Evolutionary conservation across 37 sponge, comb jelly and placozoan species (phyloP).

Genomic region (Beroe ovata): DNA sequence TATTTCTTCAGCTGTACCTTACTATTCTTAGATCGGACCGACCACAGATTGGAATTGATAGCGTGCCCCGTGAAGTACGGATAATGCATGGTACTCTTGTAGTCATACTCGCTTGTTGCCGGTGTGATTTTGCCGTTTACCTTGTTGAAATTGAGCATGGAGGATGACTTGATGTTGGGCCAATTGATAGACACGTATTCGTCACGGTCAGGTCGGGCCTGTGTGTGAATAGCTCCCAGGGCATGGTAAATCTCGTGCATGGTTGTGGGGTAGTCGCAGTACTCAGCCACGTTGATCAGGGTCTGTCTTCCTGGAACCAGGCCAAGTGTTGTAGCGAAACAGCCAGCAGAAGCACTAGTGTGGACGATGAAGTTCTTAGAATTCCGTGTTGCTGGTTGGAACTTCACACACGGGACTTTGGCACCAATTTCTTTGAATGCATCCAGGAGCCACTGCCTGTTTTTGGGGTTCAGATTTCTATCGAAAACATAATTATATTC

Average conservation of each 20-base stretch:
- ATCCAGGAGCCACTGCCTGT: not conserved
- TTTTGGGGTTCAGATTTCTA: not conserved
- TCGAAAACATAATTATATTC: conserved; percentile 37
- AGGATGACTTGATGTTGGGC: not conserved
- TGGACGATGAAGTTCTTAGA: not conserved
- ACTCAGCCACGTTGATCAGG: not conserved
- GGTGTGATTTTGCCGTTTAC: not conserved
- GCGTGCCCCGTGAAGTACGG: not conserved
- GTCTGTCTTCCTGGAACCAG: not conserved
- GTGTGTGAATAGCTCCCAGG: conserved; percentile 44
- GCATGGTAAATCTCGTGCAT: conserved; percentile 13
- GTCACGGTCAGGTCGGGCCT: conserved; percentile 8
- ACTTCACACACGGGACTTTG: conserved; percentile 37
- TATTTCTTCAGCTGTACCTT: not conserved
- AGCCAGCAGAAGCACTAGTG: not conserved
- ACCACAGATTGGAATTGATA: not conserved
- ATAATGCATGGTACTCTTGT: conserved; percentile 43
- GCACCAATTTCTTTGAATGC: conserved; percentile 7
- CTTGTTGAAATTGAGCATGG: not conserved
- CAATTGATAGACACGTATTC: conserved; percentile 12
- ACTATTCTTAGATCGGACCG: not conserved
- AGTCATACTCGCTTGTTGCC: conserved; percentile 5
- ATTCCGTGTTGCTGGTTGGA: not conserved
- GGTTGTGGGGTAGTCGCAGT: not conserved
- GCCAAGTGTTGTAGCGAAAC: conserved; percentile 4